Percentiles rank a stretch among this genome's conserved stretches.
phyloP scores from a whole-genome alignment of 2,888 invertebrate species.

The Xestia rhomboidea region DNA sequence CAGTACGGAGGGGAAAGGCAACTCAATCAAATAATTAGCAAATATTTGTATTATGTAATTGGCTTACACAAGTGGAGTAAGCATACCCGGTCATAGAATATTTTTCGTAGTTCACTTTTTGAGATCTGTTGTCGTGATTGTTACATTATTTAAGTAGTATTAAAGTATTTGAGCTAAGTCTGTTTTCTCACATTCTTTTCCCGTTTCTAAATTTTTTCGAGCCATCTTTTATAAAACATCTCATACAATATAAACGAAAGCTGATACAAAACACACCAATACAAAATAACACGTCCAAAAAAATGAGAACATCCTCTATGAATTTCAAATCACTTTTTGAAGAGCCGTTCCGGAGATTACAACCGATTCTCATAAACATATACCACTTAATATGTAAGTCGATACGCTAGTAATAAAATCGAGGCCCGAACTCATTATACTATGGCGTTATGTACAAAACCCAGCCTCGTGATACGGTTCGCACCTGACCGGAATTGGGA shows the following conservation, averaged over 20 bases:
- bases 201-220: not conserved
- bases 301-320: constrained; percentile 32
- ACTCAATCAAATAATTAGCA: constrained; percentile 82
- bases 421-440: constrained; percentile 60
- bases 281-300: constrained; percentile 27
- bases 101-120: constrained; percentile 51
- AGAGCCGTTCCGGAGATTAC: constrained; percentile 61
- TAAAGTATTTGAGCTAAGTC: not conserved
- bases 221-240: not conserved
- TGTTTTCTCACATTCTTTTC: not conserved
- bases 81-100: constrained; percentile 66
- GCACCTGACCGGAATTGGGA: constrained; percentile 71
- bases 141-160: constrained; percentile 17
- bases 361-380: constrained; percentile 63
- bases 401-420: constrained; percentile 61
- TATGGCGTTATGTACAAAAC: constrained; percentile 61
- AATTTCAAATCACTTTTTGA: constrained; percentile 60
- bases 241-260: not conserved
- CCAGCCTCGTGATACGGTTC: constrained; percentile 59
- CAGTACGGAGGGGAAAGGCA: constrained; percentile 44
- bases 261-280: not conserved
- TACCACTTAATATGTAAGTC: constrained; percentile 66
- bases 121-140: constrained; percentile 21
- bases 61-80: constrained; percentile 68
- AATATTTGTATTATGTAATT: constrained; percentile 81